Percentiles rank a stretch among this genome's conserved stretches.
phyloP scores from a whole-genome alignment of 2,888 invertebrate genomes.

The Amiota mariae region DNA sequence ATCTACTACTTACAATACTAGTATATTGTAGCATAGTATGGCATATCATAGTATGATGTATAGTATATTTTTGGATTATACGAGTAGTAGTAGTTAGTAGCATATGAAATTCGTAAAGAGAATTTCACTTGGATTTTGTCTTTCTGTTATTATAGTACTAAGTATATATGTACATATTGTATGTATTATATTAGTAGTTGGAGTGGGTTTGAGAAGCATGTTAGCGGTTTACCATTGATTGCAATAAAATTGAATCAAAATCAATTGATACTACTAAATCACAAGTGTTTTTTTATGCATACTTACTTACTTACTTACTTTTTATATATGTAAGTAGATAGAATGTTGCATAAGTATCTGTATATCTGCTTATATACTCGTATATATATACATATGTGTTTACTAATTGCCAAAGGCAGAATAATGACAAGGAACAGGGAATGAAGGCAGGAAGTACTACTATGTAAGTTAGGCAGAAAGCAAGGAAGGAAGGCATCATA shows the following conservation, averaged over 20 bases:
- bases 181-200: too few species aligned
- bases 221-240: neutral
- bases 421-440: too few species aligned
- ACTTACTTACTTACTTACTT: neutral
- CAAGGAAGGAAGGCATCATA: too few species aligned
- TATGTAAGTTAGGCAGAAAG: too few species aligned
- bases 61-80: neutral
- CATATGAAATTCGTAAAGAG: slow-evolving; percentile 13
- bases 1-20: too few species aligned
- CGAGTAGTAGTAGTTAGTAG: neutral
- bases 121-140: slow-evolving; percentile 8
- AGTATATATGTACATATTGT: too few species aligned
- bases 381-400: too few species aligned
- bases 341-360: slow-evolving; percentile 13
- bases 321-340: neutral
- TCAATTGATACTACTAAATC: neutral
- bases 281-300: neutral
- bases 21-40: too few species aligned
- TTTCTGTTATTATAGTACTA: neutral
- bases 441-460: too few species aligned
- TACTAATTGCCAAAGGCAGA: too few species aligned
- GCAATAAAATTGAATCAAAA: slow-evolving; percentile 2
- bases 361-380: slow-evolving; percentile 27
- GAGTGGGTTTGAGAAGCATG: neutral
- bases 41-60: too few species aligned